A percentile compares a stretch with the other conserved stretches of the same genome.
These are phyloP conservation scores for Aphelenchoides avenae DNA, from an alignment of 1,140 invertebrate species.

Conservation along the genomic window DNA sequence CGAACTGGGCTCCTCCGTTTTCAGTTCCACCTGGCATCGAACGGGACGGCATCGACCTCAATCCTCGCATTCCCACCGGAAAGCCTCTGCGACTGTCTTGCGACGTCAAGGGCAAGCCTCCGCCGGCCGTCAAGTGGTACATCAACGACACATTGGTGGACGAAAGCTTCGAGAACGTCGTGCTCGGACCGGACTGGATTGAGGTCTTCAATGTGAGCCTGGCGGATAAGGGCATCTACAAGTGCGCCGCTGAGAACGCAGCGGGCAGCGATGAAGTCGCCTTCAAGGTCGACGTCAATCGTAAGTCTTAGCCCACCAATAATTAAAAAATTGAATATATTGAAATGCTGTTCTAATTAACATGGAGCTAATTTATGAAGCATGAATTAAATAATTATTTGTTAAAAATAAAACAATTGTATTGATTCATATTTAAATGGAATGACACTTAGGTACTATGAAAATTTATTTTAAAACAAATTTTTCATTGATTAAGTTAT, in stretches of 20 bases:
- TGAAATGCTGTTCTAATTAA: too few species aligned
- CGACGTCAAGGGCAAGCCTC: constrained; percentile 52
- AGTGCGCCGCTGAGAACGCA: constrained; percentile 43
- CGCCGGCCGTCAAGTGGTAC: constrained; percentile 41
- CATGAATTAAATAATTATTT: too few species aligned
- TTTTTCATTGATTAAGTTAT: too few species aligned
- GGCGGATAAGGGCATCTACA: constrained; percentile 49
- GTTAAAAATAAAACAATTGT: too few species aligned
- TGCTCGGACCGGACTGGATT: constrained; percentile 28
- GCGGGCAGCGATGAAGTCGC: constrained; percentile 48
- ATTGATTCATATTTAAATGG: too few species aligned
- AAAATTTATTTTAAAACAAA: too few species aligned
- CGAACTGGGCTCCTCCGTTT: constrained; percentile 15
- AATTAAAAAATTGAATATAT: too few species aligned
- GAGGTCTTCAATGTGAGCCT: constrained; percentile 53
- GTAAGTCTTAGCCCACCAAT: constrained; percentile 40
- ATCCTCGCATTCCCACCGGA: constrained; percentile 46
- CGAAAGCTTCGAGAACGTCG: constrained; percentile 24
- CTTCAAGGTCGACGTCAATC: constrained; percentile 51
- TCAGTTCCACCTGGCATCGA: constrained; percentile 53
- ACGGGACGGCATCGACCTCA: constrained; percentile 45
- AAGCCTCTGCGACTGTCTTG: constrained; percentile 45
- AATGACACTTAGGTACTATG: too few species aligned
- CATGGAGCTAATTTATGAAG: too few species aligned
- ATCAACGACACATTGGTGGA: constrained; percentile 39